Percentiles rank a stretch among this genome's conserved stretches.
These are phyloP conservation scores for Galerucella pusilla DNA, from an alignment of 2,888 invertebrate species.

Conservation along the genomic window DNA sequence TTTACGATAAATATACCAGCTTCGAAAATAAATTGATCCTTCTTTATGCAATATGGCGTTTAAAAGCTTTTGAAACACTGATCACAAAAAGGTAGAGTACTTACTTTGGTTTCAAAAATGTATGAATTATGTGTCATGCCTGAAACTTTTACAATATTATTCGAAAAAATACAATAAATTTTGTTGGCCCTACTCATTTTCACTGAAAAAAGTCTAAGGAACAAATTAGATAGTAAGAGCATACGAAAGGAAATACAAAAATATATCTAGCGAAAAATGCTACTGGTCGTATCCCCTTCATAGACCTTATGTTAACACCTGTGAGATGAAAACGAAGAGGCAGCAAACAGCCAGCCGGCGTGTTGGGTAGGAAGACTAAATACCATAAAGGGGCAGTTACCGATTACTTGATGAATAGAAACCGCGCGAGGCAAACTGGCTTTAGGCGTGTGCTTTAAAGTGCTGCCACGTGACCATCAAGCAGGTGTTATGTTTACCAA, in stretches of 20 bases:
- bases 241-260: background rate
- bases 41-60: too few relatives aligned
- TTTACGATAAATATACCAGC: too few relatives aligned
- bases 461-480: constrained; percentile 29
- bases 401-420: constrained; percentile 4
- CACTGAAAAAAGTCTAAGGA: too few relatives aligned
- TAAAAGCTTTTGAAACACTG: too few relatives aligned
- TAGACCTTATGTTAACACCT: background rate
- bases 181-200: too few relatives aligned
- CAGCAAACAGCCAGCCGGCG: background rate
- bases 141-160: too few relatives aligned
- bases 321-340: background rate
- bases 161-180: too few relatives aligned
- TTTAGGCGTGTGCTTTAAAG: constrained; percentile 21
- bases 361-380: constrained; percentile 2
- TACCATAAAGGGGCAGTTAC: constrained; percentile 10
- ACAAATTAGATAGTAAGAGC: too few relatives aligned
- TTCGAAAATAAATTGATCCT: too few relatives aligned
- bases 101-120: too few relatives aligned
- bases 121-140: too few relatives aligned
- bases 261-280: background rate
- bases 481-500: constrained; percentile 27
- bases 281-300: background rate
- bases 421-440: background rate
- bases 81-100: too few relatives aligned